Evolutionary conservation across 2,113 vertebrate species (phyloP).

Genomic region (Rhizomys pruinosus): DNA sequence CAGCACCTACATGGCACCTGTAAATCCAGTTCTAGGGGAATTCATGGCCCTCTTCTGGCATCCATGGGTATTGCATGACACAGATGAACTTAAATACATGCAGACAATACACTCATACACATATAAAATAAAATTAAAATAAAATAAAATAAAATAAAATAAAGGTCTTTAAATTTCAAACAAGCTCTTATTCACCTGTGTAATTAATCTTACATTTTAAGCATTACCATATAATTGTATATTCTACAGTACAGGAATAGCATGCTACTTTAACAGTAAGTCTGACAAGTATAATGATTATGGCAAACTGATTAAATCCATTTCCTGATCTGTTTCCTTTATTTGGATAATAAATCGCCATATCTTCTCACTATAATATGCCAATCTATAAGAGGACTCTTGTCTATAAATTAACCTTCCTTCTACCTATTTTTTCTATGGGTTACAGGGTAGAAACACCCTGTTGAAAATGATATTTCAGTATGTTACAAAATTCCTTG

Average conservation of each 20-base stretch:
- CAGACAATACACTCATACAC: no score
- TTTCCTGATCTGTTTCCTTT: conserved; percentile 30
- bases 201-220: conserved; percentile 28
- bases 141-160: no score
- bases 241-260: conserved; percentile 26
- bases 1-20: no score
- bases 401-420: conserved; percentile 3
- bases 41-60: no score
- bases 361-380: neutral
- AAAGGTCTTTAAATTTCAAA: no score
- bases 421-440: neutral
- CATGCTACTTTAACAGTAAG: neutral
- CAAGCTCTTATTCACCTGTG: neutral
- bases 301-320: conserved; percentile 35
- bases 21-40: no score
- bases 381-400: neutral
- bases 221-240: neutral
- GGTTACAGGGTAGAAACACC: neutral
- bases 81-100: no score
- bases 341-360: conserved; percentile 15
- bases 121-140: no score
- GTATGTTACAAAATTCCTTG: neutral
- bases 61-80: no score
- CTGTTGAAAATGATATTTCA: conserved; percentile 53
- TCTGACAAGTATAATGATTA: neutral